Base-by-base conservation (phyloP, 92 coral and sea anemone genomes). In the Blastomussa wellsi region DNA sequence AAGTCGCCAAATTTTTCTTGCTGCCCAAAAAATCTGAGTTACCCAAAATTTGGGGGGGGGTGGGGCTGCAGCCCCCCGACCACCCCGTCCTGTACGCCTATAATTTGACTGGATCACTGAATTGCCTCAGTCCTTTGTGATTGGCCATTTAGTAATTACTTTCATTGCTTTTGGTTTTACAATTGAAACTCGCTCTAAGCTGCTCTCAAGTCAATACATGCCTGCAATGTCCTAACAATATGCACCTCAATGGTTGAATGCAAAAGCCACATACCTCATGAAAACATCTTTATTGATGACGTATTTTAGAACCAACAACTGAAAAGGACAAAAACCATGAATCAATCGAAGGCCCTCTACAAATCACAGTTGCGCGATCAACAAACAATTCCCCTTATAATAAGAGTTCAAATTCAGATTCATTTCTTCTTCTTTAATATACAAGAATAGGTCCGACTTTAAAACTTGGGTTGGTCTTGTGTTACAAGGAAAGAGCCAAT, bases 231-330 rank as follows among this genome's bases (percentile, higher is more conserved):
- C n/a, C 29, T 20, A 55, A 0, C 1, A 52, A 52, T 2, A 55
- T 55, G 64, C 28, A 0, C 65, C 29, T 20, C 51, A 37, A 22
- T 16, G 32, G 64, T 29, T 35, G 39, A 73, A n/a, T 13, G 38
- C 57, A 64, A 33, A 35, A 4, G n/a, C 38, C 39, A 47, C 83
- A 32, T 77, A 94, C 98, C 98, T 94, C 98, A 96, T 96, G 64
- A 96, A 96, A 16, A 96, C 98, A 86, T 96, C 98, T 84, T 95
- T 96, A 81, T 96, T 96, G 68, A 94, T 93, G 20, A 96, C 98
- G 91, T 96, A 96, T 84, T 96, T 96, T 74, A 96, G 86, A 16
- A 96, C 98, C 53, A 96, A 76, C 75, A 96, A 83, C 98, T 96
- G 88, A 9, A 92, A 89, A 20, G 38, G 72, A 83, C 31, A 59